phyloP scores from a whole-genome alignment of 2,888 invertebrate species.

The Podabrus alpinus region DNA sequence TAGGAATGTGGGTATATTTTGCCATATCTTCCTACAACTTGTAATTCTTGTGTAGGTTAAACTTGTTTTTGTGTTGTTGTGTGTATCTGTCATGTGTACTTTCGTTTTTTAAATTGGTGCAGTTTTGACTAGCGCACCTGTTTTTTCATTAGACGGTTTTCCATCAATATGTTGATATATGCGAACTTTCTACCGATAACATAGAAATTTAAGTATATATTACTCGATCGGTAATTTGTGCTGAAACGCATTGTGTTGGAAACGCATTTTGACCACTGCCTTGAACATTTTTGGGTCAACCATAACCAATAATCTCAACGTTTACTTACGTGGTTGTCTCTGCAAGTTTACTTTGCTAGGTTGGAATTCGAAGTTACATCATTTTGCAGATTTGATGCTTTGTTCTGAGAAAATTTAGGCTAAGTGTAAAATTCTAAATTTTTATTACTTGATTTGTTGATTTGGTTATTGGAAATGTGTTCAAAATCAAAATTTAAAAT shows the following conservation, averaged over 20 bases:
- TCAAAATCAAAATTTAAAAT: no score
- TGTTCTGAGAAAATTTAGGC: no score
- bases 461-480: no score
- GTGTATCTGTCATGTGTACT: neutral
- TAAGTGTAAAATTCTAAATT: no score
- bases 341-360: neutral
- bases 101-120: neutral
- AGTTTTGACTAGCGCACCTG: neutral
- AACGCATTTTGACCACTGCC: neutral
- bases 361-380: neutral
- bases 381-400: no score
- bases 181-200: neutral
- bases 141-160: neutral
- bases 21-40: neutral
- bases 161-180: neutral
- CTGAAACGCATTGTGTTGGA: neutral
- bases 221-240: neutral
- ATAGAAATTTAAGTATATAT: neutral
- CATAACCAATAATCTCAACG: neutral
- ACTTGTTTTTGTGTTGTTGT: constrained; percentile 9
- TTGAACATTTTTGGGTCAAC: neutral
- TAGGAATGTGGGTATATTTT: neutral
- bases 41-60: constrained; percentile 7
- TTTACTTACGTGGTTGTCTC: neutral
- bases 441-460: no score